Evolutionary conservation across 2,888 invertebrate species (phyloP).

Genomic region (Norana najaformis): DNA sequence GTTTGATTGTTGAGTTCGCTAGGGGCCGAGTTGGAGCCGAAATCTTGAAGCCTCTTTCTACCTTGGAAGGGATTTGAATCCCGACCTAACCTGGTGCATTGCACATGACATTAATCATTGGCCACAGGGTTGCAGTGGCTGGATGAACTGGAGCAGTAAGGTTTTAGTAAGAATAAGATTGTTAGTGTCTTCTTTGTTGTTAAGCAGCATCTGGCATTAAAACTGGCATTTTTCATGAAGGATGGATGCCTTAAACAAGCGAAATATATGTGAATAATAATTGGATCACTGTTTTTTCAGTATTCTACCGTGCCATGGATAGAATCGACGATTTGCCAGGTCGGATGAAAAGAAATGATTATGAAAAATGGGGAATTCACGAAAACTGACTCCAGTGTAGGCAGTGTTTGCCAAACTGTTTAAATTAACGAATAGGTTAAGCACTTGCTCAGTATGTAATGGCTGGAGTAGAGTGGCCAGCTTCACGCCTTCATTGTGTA

Average conservation of each 20-base stretch:
- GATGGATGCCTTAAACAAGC: not conserved
- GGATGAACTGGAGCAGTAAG: not conserved
- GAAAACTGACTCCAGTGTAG: not conserved
- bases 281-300: not conserved
- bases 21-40: too few relatives aligned
- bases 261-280: not conserved
- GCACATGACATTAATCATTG: too few relatives aligned
- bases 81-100: too few relatives aligned
- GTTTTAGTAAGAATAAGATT: not conserved
- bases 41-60: too few relatives aligned
- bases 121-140: too few relatives aligned
- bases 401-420: not conserved
- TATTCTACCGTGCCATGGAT: not conserved
- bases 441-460: not conserved
- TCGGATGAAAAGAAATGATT: conserved; percentile 19
- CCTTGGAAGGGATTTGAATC: too few relatives aligned
- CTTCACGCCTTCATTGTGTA: not conserved
- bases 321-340: not conserved
- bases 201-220: not conserved
- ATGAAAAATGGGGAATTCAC: conserved; percentile 1
- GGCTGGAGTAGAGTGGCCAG: not conserved
- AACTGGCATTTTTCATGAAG: not conserved
- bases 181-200: not conserved
- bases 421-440: not conserved
- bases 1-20: too few relatives aligned